Evolutionary conservation across 1,140 invertebrate genomes (phyloP), one percentile per base, ranked within the genome.

Genomic region (Conus betulinus): DNA sequence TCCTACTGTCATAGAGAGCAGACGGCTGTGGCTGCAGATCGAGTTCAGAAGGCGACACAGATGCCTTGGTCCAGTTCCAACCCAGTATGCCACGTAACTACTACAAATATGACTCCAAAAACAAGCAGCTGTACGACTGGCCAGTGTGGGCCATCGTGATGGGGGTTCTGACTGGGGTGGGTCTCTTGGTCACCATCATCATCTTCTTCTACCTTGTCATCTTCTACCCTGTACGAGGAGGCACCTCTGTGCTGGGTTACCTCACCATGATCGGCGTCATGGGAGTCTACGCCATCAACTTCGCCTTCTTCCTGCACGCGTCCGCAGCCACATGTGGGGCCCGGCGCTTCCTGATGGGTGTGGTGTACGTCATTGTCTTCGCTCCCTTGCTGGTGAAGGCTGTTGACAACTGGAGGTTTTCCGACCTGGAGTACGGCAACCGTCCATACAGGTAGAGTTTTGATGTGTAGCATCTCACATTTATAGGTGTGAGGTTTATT

Each of bases 291-390:
- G 93, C 92, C 51, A 93, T 95, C 74, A 96, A 96, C 90, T 96
- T 96, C 90, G 95, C 95, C n/a, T 96, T 96, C 93, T 94, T 96
- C 79, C 87, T 95, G 11, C 94, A 94, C 39, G 94, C 96, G 6
- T 94, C 90, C 7, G 88, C 93, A 13, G 94, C 92, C 8, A 94
- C 93, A 8, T 96, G 96, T 90, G 95, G 93, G 15, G 93, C 95
- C 8, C 93, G 96, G 55, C 89, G 93, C 25, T 94, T 95, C 85
- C 76, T 91, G 5, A 94, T 96, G 91, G 95, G 95, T 15, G 87
- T 96, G 20, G 94, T 96, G 4, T 96, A 96, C 91, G 93, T 94
- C 27, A 93, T 96, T 60, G 93, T 95, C 4, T 96, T 95, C 88
- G 94, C 95, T 15, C 93, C 95, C 8, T 92, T 96, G 89, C 91